These are phyloP conservation scores for Chloroclysta siterata DNA, from an alignment of 2,888 invertebrate species.

Conservation along the genomic window DNA sequence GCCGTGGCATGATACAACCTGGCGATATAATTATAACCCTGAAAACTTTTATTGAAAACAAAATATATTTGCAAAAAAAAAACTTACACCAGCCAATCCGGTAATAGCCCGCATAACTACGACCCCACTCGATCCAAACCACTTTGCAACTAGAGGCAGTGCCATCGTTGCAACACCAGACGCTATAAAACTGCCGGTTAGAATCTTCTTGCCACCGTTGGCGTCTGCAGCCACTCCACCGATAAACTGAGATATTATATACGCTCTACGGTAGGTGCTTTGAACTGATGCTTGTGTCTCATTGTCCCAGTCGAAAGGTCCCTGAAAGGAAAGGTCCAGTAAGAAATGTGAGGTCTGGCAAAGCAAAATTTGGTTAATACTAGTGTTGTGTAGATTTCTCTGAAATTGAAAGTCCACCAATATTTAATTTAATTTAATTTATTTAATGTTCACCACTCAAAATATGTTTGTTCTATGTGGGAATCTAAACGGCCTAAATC, in stretches of 20 bases:
- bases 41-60: too few species aligned
- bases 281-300: not conserved
- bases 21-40: too few species aligned
- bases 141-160: constrained; percentile 21
- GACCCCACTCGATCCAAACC: constrained; percentile 16
- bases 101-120: constrained; percentile 23
- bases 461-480: too few species aligned
- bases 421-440: too few species aligned
- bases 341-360: not conserved
- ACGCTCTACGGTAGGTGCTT: constrained; percentile 9
- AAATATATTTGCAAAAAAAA: too few species aligned
- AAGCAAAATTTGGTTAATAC: too few species aligned
- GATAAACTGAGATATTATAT: constrained; percentile 23
- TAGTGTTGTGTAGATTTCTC: too few species aligned
- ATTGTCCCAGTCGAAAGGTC: constrained; percentile 23
- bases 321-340: constrained; percentile 16
- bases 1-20: too few species aligned
- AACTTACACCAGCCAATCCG: constrained; percentile 30
- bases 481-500: too few species aligned
- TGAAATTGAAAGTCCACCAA: too few species aligned
- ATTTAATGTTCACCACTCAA: too few species aligned
- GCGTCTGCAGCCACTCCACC: constrained; percentile 30
- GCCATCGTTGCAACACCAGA: constrained; percentile 18
- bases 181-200: constrained; percentile 6
- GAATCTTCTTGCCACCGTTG: constrained; percentile 26